A percentile compares a stretch with the other conserved stretches of the same genome.
These are phyloP conservation scores for Polydrusus tereticollis DNA, from an alignment of 2,888 invertebrate genomes.

Conservation along the genomic window DNA sequence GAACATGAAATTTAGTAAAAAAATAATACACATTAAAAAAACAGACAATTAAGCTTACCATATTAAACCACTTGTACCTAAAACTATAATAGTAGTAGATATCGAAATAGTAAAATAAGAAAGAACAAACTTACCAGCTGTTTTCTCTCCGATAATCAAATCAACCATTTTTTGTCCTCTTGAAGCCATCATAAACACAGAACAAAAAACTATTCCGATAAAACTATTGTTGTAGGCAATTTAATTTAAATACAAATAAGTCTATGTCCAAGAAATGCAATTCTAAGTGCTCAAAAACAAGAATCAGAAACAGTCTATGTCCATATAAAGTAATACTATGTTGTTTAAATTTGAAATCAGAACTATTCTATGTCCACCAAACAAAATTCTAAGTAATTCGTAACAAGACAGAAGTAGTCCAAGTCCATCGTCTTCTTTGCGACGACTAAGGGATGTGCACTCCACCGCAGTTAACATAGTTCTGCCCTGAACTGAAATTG, in stretches of 20 bases:
- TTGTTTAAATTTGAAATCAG: conserved; percentile 5
- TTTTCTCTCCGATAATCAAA: not conserved
- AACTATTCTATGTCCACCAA: conserved; percentile 20
- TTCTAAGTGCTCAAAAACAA: not conserved
- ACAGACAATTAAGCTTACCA: not conserved
- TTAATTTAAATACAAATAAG: not conserved
- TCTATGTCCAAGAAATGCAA: not conserved
- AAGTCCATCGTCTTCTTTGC: conserved; percentile 3
- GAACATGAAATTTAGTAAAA: not conserved
- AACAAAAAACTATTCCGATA: not conserved
- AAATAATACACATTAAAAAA: not conserved
- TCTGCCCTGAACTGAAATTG: conserved; percentile 4
- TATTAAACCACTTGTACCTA: not conserved
- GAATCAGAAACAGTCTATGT: not conserved
- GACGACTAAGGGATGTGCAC: not conserved
- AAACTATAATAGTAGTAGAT: not conserved
- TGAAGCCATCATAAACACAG: not conserved
- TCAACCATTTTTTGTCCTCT: conserved; percentile 1
- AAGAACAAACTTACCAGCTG: conserved; percentile 4
- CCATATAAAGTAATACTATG: not conserved
- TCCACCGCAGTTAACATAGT: conserved; percentile 6
- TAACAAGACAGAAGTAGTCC: conserved; percentile 15
- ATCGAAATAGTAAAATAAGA: not conserved
- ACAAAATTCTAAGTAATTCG: not conserved
- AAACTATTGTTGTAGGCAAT: not conserved